phyloP scores from a whole-genome alignment of 2,888 invertebrate species.

The Alviniconcha strummeri region DNA sequence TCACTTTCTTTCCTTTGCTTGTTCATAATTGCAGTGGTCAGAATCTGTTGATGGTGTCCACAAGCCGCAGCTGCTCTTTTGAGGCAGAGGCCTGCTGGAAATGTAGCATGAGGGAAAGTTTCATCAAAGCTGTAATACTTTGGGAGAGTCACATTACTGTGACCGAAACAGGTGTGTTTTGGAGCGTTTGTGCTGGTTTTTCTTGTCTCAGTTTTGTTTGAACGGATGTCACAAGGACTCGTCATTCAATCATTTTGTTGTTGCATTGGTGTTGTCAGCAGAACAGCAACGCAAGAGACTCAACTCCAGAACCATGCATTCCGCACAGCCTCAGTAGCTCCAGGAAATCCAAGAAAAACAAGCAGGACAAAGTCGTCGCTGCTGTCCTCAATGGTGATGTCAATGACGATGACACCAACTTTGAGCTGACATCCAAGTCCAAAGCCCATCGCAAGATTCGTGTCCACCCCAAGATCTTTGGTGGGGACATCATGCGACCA shows the following conservation, averaged over 20 bases:
- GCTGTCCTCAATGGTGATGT: slow-evolving; percentile 52
- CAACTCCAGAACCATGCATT: slow-evolving; percentile 59
- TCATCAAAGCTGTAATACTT: too few species aligned
- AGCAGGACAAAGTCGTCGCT: slow-evolving; percentile 45
- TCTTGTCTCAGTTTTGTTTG: too few species aligned
- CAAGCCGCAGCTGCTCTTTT: too few species aligned
- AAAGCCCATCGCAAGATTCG: slow-evolving; percentile 69
- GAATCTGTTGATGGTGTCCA: too few species aligned
- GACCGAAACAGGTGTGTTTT: too few species aligned
- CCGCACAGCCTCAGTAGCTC: slow-evolving; percentile 35
- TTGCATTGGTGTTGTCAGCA: slow-evolving; percentile 34
- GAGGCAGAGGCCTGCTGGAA: too few species aligned
- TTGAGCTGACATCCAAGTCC: slow-evolving; percentile 68
- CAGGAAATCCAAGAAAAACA: slow-evolving; percentile 42
- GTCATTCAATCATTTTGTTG: background rate
- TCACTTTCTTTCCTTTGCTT: too few species aligned
- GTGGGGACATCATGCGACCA: slow-evolving; percentile 65
- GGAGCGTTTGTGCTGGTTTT: too few species aligned
- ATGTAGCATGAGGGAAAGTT: too few species aligned
- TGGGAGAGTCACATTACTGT: too few species aligned
- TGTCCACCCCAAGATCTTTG: slow-evolving; percentile 62
- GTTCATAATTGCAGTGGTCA: too few species aligned
- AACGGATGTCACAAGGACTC: too few species aligned
- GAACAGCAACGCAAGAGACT: slow-evolving; percentile 63
- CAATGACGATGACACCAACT: slow-evolving; percentile 63